Percentiles rank a stretch among this genome's conserved stretches.
phyloP scores from a whole-genome alignment of 2,888 invertebrate genomes.

The Drosophila lacicola region DNA sequence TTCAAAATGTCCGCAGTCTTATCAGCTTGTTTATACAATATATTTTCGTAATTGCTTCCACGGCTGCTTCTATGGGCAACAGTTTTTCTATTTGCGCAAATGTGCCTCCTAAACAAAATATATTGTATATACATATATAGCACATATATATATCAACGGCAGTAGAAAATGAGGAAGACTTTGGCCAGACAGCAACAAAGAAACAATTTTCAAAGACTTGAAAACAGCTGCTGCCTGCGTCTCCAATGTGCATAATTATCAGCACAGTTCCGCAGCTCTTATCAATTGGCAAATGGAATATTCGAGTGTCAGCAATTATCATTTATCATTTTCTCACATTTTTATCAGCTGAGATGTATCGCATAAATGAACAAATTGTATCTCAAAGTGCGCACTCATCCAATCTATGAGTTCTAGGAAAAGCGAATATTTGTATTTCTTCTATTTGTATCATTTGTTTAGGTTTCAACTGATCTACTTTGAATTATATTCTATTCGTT shows the following conservation, averaged over 20 bases:
- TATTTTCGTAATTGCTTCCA: slow-evolving; percentile 54
- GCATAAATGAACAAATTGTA: slow-evolving; percentile 31
- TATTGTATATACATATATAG: background rate
- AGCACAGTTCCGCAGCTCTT: slow-evolving; percentile 32
- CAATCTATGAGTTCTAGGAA: slow-evolving; percentile 3
- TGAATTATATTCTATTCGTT: background rate
- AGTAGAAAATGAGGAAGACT: slow-evolving; percentile 13
- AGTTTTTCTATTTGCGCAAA: slow-evolving; percentile 49
- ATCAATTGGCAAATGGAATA: slow-evolving; percentile 54
- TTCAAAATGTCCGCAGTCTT: slow-evolving; percentile 62
- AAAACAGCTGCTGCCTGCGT: slow-evolving; percentile 18
- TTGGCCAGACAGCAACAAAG: slow-evolving; percentile 17
- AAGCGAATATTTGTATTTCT: background rate
- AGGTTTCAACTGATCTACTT: too few relatives aligned
- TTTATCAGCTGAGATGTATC: slow-evolving; percentile 36
- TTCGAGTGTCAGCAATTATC: slow-evolving; percentile 37
- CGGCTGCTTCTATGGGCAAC: slow-evolving; percentile 11
- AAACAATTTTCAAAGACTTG: slow-evolving; percentile 20
- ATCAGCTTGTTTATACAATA: slow-evolving; percentile 60
- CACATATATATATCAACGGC: slow-evolving; percentile 10
- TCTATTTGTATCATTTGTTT: background rate
- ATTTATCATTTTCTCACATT: slow-evolving; percentile 38
- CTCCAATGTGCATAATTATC: slow-evolving; percentile 39
- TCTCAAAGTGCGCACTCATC: slow-evolving; percentile 5
- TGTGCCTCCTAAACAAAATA: slow-evolving; percentile 26